Conservation (phyloP, 2,888 invertebrate species). For the Cynaeus angustus region DNA sequence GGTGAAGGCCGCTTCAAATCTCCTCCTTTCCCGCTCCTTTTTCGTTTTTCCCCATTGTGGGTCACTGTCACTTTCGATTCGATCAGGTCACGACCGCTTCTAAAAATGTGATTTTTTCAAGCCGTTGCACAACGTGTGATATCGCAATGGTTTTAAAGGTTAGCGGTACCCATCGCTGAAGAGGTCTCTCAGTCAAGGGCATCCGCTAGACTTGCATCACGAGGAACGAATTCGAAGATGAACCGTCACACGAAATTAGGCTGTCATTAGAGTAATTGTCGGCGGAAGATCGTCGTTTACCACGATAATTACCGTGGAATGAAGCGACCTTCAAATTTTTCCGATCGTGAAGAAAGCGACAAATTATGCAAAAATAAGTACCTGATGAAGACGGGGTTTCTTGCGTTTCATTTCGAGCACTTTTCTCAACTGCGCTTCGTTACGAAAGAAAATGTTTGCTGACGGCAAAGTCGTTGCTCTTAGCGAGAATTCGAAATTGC, state of each 20-base stretch:
- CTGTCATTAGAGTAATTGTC: neutral
- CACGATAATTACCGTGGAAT: neutral
- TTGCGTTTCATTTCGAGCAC: conserved; percentile 29
- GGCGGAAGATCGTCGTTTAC: neutral
- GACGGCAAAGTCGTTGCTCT: conserved; percentile 58
- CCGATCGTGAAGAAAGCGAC: conserved; percentile 9
- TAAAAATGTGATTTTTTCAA: conserved; percentile 18
- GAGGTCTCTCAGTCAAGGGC: conserved; percentile 50
- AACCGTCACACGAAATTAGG: neutral
- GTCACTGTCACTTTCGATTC: conserved; percentile 61
- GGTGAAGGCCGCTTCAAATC: conserved; percentile 26
- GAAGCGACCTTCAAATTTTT: neutral
- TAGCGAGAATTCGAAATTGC: conserved; percentile 51
- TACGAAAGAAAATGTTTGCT: conserved; percentile 41
- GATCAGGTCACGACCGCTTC: conserved; percentile 29
- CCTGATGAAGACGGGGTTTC: conserved; percentile 1
- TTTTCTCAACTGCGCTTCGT: conserved; percentile 1
- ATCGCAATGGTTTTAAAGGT: conserved; percentile 40
- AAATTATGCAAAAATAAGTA: conserved; percentile 13
- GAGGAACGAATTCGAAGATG: conserved; percentile 3
- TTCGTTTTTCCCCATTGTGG: conserved; percentile 45
- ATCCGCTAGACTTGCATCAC: conserved; percentile 16
- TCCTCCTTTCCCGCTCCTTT: neutral
- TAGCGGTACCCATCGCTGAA: conserved; percentile 39
- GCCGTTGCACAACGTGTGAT: conserved; percentile 22